Percentiles rank a stretch among this genome's conserved stretches.
phyloP scores from a whole-genome alignment of 2,113 vertebrate genomes.

The Diadophis punctatus region DNA sequence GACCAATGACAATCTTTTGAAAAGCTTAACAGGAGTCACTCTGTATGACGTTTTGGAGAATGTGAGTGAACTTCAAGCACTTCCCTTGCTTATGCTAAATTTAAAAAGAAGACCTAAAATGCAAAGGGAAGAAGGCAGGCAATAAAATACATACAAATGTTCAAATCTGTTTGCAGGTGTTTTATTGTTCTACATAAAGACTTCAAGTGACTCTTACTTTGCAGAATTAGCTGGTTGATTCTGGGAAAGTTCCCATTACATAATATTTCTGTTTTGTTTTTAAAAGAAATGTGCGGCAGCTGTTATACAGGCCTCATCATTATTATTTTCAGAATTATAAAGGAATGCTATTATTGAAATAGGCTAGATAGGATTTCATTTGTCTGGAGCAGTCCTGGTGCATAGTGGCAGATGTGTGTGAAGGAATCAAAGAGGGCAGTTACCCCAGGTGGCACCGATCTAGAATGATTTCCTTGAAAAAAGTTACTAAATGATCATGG shows the following conservation, averaged over 20 bases:
- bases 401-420: fast-evolving
- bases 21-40: neutral
- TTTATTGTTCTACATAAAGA: neutral
- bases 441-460: neutral
- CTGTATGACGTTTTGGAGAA: neutral
- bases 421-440: neutral
- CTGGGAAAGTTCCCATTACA: neutral
- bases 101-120: neutral
- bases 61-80: neutral
- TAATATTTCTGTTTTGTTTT: neutral
- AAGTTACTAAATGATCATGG: neutral
- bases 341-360: neutral
- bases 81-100: neutral
- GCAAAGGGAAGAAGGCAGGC: neutral
- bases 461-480: neutral
- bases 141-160: neutral
- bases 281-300: conserved; percentile 2
- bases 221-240: neutral
- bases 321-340: neutral
- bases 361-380: neutral
- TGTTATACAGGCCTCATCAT: neutral
- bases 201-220: neutral
- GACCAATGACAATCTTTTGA: neutral
- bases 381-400: conserved; percentile 12
- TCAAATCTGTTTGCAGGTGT: neutral